These are phyloP conservation scores for Drosophila fulvimacula DNA, from an alignment of 2,888 invertebrate genomes.

Conservation along the genomic window DNA sequence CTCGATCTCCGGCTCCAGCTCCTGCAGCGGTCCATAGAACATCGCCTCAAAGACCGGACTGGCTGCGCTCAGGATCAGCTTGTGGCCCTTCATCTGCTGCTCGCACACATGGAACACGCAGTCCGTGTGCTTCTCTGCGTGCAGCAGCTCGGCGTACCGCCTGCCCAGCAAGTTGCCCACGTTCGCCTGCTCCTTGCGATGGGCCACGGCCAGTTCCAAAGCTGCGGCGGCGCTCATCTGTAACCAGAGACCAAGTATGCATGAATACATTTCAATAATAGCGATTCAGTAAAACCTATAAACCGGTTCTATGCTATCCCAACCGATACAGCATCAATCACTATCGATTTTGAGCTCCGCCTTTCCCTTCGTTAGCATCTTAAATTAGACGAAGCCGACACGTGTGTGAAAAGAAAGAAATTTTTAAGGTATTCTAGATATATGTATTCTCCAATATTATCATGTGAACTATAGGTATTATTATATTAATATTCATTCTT, in stretches of 20 bases:
- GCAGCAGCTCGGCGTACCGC: slow-evolving; percentile 81
- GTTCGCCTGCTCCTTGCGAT: slow-evolving; percentile 57
- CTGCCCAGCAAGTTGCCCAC: slow-evolving; percentile 63
- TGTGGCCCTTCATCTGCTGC: slow-evolving; percentile 89
- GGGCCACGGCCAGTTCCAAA: slow-evolving; percentile 52
- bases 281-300: slow-evolving; percentile 26
- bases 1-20: slow-evolving; percentile 86
- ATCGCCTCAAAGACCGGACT: slow-evolving; percentile 96
- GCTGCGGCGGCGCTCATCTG: slow-evolving; percentile 55
- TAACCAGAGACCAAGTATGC: slow-evolving; percentile 25
- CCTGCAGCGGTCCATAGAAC: slow-evolving; percentile 90
- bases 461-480: no score
- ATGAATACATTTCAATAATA: background rate
- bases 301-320: slow-evolving; percentile 37
- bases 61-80: slow-evolving; percentile 92
- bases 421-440: no score
- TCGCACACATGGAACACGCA: slow-evolving; percentile 83
- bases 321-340: slow-evolving; percentile 34
- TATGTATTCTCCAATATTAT: no score
- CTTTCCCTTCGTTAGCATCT: slow-evolving; percentile 51
- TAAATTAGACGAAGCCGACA: slow-evolving; percentile 22
- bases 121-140: slow-evolving; percentile 82
- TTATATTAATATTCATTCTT: no score
- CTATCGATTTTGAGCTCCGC: slow-evolving; percentile 13
- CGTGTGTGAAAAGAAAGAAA: slow-evolving; percentile 3